Evolutionary conservation across 2,113 vertebrate genomes (phyloP).

Genomic region (Podocnemis expansa): DNA sequence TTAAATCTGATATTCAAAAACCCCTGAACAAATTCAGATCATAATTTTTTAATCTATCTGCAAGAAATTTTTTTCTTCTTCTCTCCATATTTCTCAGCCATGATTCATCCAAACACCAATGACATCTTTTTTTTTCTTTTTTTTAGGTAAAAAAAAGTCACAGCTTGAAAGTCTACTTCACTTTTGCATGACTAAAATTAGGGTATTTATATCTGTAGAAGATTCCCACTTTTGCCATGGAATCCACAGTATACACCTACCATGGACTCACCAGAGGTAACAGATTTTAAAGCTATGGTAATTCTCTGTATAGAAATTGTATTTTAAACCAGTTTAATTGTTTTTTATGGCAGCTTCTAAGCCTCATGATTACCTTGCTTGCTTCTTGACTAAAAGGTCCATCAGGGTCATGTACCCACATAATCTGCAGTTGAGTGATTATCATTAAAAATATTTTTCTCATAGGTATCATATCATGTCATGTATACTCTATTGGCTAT

Average conservation of each 20-base stretch:
- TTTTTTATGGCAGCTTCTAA: constrained; percentile 17
- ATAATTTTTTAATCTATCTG: constrained; percentile 11
- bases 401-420: constrained; percentile 6
- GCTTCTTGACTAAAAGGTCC: constrained; percentile 17
- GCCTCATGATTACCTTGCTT: background rate
- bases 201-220: background rate
- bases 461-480: constrained; percentile 29
- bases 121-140: too few species aligned
- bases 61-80: background rate
- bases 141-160: background rate
- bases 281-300: background rate
- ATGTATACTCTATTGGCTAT: constrained; percentile 8
- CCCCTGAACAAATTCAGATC: background rate
- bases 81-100: background rate
- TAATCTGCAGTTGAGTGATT: constrained; percentile 19
- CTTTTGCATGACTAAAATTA: background rate
- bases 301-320: constrained; percentile 18
- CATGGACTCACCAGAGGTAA: background rate
- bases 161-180: background rate
- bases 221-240: constrained; percentile 1
- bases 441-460: constrained; percentile 52
- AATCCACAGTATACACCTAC: background rate
- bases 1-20: constrained; percentile 39
- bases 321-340: background rate
- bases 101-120: background rate